phyloP scores from a whole-genome alignment of 2,797 vertebrate genomes.

The Sandelia bainsii region DNA sequence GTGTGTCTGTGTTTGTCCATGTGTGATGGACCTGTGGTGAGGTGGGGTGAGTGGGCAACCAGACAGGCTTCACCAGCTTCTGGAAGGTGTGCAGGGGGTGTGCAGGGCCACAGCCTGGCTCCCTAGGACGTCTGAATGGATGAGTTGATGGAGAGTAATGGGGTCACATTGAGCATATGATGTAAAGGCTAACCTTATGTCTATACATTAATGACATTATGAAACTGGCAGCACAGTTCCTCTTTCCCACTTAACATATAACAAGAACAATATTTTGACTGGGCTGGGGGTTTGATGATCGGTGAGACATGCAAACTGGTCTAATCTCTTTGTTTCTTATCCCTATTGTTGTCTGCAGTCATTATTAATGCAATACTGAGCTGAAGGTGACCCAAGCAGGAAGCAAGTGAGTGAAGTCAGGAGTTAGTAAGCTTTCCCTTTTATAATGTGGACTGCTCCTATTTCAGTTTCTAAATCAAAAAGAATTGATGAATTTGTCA shows the following conservation, averaged over 20 bases:
- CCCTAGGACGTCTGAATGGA: slow-evolving; percentile 80
- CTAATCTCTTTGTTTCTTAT: slow-evolving; percentile 62
- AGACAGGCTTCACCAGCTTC: slow-evolving; percentile 70
- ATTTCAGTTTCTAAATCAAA: slow-evolving; percentile 39
- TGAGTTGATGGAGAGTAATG: slow-evolving; percentile 85
- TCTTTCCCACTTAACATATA: slow-evolving; percentile 60
- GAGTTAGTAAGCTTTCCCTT: slow-evolving; percentile 31
- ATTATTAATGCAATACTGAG: slow-evolving; percentile 43
- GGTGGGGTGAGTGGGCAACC: slow-evolving; percentile 56
- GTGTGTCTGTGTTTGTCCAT: slow-evolving; percentile 37
- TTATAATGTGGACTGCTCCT: slow-evolving; percentile 6
- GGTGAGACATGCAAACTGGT: slow-evolving; percentile 17
- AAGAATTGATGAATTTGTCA: slow-evolving; percentile 44
- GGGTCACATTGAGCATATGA: slow-evolving; percentile 87
- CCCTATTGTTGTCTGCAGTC: slow-evolving; percentile 44
- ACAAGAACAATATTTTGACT: slow-evolving; percentile 72
- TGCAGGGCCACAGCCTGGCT: slow-evolving; percentile 73
- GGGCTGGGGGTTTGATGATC: slow-evolving; percentile 2
- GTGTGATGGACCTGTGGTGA: slow-evolving; percentile 55
- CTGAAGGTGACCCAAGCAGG: slow-evolving; percentile 67
- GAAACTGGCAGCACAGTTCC: slow-evolving; percentile 70
- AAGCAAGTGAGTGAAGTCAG: slow-evolving; percentile 39
- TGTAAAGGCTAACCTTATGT: slow-evolving; percentile 81
- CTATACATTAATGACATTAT: slow-evolving; percentile 79
- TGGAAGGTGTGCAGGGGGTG: slow-evolving; percentile 79